Evolutionary conservation across 1,140 invertebrate species (phyloP), one percentile per base, ranked within the genome.

Genomic region (Melitaea cinxia): DNA sequence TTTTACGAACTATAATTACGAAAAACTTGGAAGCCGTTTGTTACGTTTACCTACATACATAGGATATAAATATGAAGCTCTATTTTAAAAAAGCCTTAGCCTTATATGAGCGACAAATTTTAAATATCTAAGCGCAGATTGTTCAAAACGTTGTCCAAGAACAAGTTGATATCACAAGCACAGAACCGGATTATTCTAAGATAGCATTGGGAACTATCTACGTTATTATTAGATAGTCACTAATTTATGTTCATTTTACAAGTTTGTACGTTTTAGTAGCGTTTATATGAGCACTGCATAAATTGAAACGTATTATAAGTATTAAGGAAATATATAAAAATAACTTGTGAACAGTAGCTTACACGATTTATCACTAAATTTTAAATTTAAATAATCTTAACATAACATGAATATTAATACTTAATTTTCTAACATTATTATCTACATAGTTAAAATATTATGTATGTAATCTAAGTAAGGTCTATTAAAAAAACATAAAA

Each of bases 151-250:
- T 52, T 52, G 49, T 14, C 24, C 15, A n/a, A 52, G 49, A 52
- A 26, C 28, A 17, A 52, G 49, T 52, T 52, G 49, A 52, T 52
- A 52, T n/a, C 49, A 52, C 24, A 30, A 52, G 49, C 49, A 14
- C 28, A 52, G 24, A 19, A 52, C 49, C 54, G 39, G 54, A 42
- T 64, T 57, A 64, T 56, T 33, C 35, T 64, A 56, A 64, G 61
- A 54, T 63, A 52, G 55, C 30, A 50, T 24, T 64, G 17, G 39
- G 52, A 64, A 64, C 57, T 53, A 64, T 56, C 61, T 64, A 57
- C 54, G 61, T 35, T 52, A 52, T 52, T 47, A 26, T 28, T 28
- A n/a, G 61, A 64, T 64, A 64, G 37, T 21, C 37, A 4, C n/a
- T 42, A 56, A 57, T 64, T 64, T 64, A 64, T 50, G 53, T 56